Conservation (phyloP, 1,140 invertebrate species). For the Halotydeus destructor region DNA sequence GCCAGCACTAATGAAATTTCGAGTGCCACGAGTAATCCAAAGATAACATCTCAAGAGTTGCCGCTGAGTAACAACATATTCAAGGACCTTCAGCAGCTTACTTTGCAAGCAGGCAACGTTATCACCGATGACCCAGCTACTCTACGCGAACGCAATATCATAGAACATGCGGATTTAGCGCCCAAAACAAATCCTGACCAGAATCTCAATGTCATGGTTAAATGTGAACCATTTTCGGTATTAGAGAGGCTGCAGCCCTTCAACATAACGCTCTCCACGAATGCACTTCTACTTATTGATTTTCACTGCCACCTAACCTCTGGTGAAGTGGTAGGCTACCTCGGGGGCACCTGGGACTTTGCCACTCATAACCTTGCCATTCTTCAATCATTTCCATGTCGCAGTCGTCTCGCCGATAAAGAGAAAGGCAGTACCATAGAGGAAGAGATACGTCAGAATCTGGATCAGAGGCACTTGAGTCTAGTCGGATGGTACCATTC, state of each 20-base stretch:
- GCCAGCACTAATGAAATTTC: neutral
- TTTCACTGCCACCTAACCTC: constrained; percentile 79
- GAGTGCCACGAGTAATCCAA: neutral
- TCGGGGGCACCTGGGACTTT: constrained; percentile 82
- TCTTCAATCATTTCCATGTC: constrained; percentile 68
- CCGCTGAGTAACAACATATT: neutral
- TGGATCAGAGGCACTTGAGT: constrained; percentile 53
- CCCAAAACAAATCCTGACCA: neutral
- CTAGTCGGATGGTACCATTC: constrained; percentile 91
- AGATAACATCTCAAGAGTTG: neutral
- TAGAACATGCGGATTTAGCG: constrained; percentile 6
- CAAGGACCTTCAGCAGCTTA: neutral
- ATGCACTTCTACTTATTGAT: constrained; percentile 66
- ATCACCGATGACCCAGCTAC: neutral
- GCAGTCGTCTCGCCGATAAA: constrained; percentile 52
- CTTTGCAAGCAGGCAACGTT: neutral
- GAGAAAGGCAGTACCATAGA: constrained; percentile 27
- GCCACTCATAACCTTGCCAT: constrained; percentile 70
- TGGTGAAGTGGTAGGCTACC: constrained; percentile 77
- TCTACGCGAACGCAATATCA: constrained; percentile 1
- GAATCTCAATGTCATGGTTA: constrained; percentile 63
- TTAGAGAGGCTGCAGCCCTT: constrained; percentile 79
- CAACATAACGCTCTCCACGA: constrained; percentile 62
- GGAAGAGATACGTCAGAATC: constrained; percentile 34
- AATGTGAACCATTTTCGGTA: constrained; percentile 61